phyloP scores from a whole-genome alignment of 2,888 invertebrate genomes.

The Pharmacophagus antenor region DNA sequence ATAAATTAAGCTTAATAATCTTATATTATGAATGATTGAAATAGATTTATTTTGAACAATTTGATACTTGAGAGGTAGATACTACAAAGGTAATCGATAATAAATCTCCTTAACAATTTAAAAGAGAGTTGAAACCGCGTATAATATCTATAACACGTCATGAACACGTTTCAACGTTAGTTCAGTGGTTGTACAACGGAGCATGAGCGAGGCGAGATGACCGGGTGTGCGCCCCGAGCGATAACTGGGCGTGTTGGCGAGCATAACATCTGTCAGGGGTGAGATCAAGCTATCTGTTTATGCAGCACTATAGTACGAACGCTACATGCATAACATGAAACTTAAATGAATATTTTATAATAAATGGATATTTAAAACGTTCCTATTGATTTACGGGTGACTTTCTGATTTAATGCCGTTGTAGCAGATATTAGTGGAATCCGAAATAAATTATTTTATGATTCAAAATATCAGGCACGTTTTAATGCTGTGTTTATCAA shows the following conservation, averaged over 20 bases:
- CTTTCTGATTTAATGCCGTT: too few species aligned
- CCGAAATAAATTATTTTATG: too few species aligned
- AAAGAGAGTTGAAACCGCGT: neutral
- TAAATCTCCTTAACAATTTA: neutral
- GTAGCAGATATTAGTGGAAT: too few species aligned
- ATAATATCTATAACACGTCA: neutral
- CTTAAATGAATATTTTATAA: slow-evolving; percentile 1
- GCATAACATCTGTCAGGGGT: slow-evolving; percentile 26
- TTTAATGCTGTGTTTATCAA: too few species aligned
- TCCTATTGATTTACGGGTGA: too few species aligned
- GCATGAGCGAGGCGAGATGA: neutral
- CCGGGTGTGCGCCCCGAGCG: slow-evolving; percentile 11
- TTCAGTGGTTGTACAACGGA: neutral
- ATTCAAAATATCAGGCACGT: too few species aligned
- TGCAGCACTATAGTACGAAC: neutral
- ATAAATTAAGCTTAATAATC: neutral
- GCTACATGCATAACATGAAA: slow-evolving; percentile 19
- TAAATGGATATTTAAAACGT: neutral
- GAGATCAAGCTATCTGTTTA: slow-evolving; percentile 22
- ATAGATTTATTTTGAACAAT: neutral
- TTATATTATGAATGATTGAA: too few species aligned
- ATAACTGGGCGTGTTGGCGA: slow-evolving; percentile 14
- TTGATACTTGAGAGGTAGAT: neutral
- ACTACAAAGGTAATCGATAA: neutral
- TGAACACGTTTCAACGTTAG: neutral